These are phyloP conservation scores for Lasioglossum vierecki DNA, from an alignment of 2,888 invertebrate genomes.

Conservation along the genomic window DNA sequence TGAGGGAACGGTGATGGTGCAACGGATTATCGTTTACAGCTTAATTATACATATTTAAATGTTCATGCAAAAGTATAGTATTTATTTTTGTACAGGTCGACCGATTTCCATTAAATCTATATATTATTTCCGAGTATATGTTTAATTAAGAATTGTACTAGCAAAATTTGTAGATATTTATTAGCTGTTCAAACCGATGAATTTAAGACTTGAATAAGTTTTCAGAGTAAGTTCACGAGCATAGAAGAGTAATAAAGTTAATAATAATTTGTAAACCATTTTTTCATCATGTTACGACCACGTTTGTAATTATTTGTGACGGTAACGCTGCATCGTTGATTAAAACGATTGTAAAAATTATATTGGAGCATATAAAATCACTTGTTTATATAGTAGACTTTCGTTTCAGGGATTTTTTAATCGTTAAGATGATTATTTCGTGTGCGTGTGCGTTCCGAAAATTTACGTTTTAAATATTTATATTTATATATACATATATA, in stretches of 20 bases:
- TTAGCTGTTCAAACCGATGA: constrained; percentile 37
- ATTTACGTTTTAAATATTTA: constrained; percentile 11
- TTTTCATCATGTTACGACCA: constrained; percentile 25
- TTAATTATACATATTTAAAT: constrained; percentile 76
- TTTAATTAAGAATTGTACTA: constrained; percentile 50
- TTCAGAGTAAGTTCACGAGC: constrained; percentile 22
- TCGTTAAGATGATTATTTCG: not conserved
- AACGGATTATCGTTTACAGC: constrained; percentile 76
- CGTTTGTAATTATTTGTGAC: constrained; percentile 37
- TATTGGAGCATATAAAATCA: constrained; percentile 38
- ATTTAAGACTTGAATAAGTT: constrained; percentile 32
- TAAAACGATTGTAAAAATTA: constrained; percentile 40
- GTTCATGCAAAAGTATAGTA: constrained; percentile 77
- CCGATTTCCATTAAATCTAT: constrained; percentile 65
- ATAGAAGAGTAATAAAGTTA: constrained; percentile 41
- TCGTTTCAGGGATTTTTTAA: constrained; percentile 5
- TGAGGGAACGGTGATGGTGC: constrained; percentile 78
- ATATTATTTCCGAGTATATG: constrained; percentile 52
- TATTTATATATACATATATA: constrained; percentile 8
- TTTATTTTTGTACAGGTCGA: constrained; percentile 82
- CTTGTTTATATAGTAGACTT: constrained; percentile 19
- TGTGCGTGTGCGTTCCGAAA: constrained; percentile 8
- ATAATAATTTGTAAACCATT: constrained; percentile 45
- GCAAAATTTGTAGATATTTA: constrained; percentile 55
- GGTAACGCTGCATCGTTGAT: constrained; percentile 28